phyloP scores from a whole-genome alignment of 2,888 invertebrate genomes.

The Eurytoma californica region DNA sequence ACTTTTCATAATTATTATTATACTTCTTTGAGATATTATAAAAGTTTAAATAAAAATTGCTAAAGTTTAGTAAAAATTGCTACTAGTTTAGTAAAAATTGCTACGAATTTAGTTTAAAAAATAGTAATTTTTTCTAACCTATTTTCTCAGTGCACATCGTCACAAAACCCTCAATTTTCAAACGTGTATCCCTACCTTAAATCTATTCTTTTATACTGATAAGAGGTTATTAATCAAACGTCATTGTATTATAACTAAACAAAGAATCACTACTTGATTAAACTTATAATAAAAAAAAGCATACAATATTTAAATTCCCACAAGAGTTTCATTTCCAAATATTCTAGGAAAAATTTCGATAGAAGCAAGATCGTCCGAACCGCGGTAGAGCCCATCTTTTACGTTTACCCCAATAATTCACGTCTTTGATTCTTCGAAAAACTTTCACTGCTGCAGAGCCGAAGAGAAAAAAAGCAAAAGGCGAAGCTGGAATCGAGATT shows the following conservation, averaged over 20 bases:
- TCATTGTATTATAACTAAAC: neutral
- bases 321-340: neutral
- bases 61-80: too few species aligned
- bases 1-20: too few species aligned
- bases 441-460: conserved; percentile 25
- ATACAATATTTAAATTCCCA: neutral
- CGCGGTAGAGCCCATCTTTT: conserved; percentile 22
- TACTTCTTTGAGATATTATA: too few species aligned
- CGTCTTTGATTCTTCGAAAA: conserved; percentile 23
- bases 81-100: too few species aligned
- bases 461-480: conserved; percentile 29
- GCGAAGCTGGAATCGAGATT: conserved; percentile 55
- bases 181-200: too few species aligned
- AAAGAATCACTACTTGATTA: neutral
- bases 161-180: too few species aligned
- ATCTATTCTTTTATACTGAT: neutral
- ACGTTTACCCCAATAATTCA: conserved; percentile 46
- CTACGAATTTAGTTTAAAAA: too few species aligned
- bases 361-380: neutral
- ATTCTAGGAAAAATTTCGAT: conserved; percentile 15
- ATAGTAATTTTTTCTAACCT: too few species aligned
- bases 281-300: neutral
- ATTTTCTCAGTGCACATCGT: too few species aligned
- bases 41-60: too few species aligned
- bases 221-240: neutral